Base-by-base conservation (phyloP, 2,113 vertebrate species). In the Perca fluviatilis region DNA sequence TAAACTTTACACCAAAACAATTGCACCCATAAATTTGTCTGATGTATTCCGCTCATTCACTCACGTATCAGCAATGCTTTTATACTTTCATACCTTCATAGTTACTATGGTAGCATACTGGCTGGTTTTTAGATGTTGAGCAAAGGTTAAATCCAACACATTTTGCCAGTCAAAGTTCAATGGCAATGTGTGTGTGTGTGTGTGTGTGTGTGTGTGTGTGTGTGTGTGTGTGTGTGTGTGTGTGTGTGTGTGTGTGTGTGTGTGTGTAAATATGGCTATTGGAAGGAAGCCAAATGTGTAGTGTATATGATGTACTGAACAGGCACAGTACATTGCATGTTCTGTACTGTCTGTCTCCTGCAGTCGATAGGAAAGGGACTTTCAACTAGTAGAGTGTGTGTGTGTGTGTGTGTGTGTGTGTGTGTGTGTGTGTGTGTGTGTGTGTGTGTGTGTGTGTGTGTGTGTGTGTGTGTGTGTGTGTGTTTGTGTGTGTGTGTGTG, bases 61-160 rank as follows among this genome's bases (percentile, higher is more conserved):
- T 27, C n/a, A 46, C 7, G 1, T 57, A 33, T 27, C 23, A 60
- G 54, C 9, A 36, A 49, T n/a, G 57, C 19, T 74, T 62, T 50
- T 8, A 8, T 36, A 16, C 10, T 51, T 50, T 51, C 27, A 74
- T 36, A 13, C 49, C 30, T 43, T 5, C 21, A 53, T 9, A 23
- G 30, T 43, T 10, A 46, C 10, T 58, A 27, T 19, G 5, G 13
- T 4, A 57, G 33, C 21, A 19, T 18, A 4, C 18, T 50, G 53
- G 82, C 54, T 80, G 80, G 25, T 86, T 69, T 76, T 66, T 76
- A 63, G 3, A 43, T 2, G 46, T 53, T 43, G 79, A 82, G 23
- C 89, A 87, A 91, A 88, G 88, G 79, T 86, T 80, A 56, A 14
- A 79, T 80, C 80, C 79, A 82, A 79, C 86, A 81, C 75, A 90